Conservation (phyloP, 2,888 invertebrate genomes). For the Lordiphosa fenestrarum region DNA sequence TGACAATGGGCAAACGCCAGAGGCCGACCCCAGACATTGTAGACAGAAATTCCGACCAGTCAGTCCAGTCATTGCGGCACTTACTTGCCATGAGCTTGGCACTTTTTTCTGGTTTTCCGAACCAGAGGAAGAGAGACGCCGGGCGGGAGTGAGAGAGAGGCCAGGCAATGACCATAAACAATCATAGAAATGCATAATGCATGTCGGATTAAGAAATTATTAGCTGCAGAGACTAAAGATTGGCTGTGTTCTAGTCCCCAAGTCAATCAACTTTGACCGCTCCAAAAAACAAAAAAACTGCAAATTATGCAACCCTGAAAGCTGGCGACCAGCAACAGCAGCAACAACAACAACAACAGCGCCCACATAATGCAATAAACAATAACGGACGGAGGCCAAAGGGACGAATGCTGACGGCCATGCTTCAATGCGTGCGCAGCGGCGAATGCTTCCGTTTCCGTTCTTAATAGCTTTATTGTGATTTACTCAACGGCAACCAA, state of each 20-base stretch:
- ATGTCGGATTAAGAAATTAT: constrained; percentile 70
- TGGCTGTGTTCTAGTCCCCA: background rate
- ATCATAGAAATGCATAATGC: constrained; percentile 65
- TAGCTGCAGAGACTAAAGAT: constrained; percentile 38
- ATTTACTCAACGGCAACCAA: constrained; percentile 65
- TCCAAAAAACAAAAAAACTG: constrained; percentile 5
- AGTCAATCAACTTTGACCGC: constrained; percentile 4
- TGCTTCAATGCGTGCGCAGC: constrained; percentile 76
- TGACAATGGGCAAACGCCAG: constrained; percentile 44
- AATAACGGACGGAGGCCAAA: no score
- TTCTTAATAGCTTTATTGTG: constrained; percentile 76
- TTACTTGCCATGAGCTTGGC: constrained; percentile 53
- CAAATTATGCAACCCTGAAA: constrained; percentile 2
- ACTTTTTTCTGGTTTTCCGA: constrained; percentile 25
- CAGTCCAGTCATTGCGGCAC: constrained; percentile 64
- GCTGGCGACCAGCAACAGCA: no score
- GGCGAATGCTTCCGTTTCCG: constrained; percentile 78
- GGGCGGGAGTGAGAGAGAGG: constrained; percentile 1
- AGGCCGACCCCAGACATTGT: constrained; percentile 7
- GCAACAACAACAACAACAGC: no score
- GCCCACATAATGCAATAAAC: no score
- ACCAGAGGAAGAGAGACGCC: constrained; percentile 1
- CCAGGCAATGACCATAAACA: constrained; percentile 54
- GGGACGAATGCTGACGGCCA: constrained; percentile 58
- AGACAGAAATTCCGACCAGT: constrained; percentile 50